These are phyloP conservation scores for Platycheirus albimanus DNA, from an alignment of 2,888 invertebrate genomes.

Conservation along the genomic window DNA sequence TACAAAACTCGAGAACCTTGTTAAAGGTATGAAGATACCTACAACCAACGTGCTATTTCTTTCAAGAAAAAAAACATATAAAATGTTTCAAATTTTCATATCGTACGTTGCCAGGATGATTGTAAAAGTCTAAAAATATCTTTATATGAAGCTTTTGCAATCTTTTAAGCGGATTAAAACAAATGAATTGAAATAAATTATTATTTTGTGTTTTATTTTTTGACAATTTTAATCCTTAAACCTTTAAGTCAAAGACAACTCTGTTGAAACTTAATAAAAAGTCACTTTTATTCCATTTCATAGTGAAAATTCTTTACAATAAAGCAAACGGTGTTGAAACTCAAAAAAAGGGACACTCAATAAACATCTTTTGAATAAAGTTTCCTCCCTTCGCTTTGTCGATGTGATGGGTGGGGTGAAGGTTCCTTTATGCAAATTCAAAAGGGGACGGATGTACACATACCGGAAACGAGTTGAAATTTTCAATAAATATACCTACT, in stretches of 20 bases:
- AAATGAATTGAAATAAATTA: slow-evolving; percentile 74
- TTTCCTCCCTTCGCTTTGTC: slow-evolving; percentile 14
- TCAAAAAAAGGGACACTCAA: slow-evolving; percentile 30
- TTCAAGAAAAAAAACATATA: not conserved
- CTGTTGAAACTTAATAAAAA: slow-evolving; percentile 47
- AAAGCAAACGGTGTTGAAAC: slow-evolving; percentile 36
- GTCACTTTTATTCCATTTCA: slow-evolving; percentile 17
- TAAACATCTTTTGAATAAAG: slow-evolving; percentile 46
- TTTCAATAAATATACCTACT: slow-evolving; percentile 62
- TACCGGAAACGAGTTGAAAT: slow-evolving; percentile 63
- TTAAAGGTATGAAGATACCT: slow-evolving; percentile 26
- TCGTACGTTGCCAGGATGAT: slow-evolving; percentile 55
- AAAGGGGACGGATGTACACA: slow-evolving; percentile 25
- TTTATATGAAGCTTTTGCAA: slow-evolving; percentile 22
- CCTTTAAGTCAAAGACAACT: slow-evolving; percentile 71
- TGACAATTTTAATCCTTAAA: slow-evolving; percentile 70
- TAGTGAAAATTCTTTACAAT: not conserved
- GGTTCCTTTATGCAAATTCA: slow-evolving; percentile 52
- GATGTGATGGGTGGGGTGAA: not conserved
- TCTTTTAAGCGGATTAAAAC: slow-evolving; percentile 71
- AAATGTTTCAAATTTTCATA: slow-evolving; percentile 47
- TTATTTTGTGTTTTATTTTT: slow-evolving; percentile 58
- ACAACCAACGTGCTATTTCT: too few species aligned
- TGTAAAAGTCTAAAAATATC: slow-evolving; percentile 42
- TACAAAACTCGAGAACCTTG: not conserved